These are phyloP conservation scores for Melanostigma gelatinosum DNA, from an alignment of 2,113 vertebrate species.

Conservation along the genomic window DNA sequence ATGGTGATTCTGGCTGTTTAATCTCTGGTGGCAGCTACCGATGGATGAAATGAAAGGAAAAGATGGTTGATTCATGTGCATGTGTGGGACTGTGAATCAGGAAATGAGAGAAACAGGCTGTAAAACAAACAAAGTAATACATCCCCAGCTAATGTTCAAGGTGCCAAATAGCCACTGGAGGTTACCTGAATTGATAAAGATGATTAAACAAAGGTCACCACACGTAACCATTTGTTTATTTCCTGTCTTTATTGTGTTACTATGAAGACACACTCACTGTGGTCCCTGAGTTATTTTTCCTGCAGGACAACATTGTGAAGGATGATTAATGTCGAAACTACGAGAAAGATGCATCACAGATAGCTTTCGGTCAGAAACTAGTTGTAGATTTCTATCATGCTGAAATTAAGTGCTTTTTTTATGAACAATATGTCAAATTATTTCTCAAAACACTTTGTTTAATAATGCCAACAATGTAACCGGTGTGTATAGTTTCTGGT, in stretches of 20 bases:
- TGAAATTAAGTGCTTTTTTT: not conserved
- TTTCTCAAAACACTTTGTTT: not conserved
- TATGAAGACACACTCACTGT: conserved; percentile 70
- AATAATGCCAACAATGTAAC: not conserved
- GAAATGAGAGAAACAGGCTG: conserved; percentile 57
- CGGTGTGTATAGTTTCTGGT: not conserved
- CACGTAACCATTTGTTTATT: conserved; percentile 14
- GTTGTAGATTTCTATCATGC: not conserved
- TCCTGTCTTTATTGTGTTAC: conserved; percentile 43
- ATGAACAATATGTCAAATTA: not conserved
- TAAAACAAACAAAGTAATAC: conserved; percentile 24
- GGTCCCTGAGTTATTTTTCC: conserved; percentile 52
- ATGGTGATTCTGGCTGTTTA: conserved; percentile 42
- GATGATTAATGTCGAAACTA: conserved; percentile 59
- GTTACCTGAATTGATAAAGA: not conserved
- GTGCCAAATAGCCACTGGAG: not conserved
- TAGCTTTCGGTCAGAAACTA: conserved; percentile 4
- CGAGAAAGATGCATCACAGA: conserved; percentile 26
- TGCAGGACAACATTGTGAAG: conserved; percentile 47
- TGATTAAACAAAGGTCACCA: not conserved
- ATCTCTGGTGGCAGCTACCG: conserved; percentile 58
- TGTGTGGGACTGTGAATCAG: conserved; percentile 43
- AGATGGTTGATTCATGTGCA: conserved; percentile 3
- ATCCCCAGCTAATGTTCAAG: not conserved
- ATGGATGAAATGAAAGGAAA: not conserved